phyloP scores from a whole-genome alignment of 2,888 invertebrate genomes.

The Andrena flavipes region DNA sequence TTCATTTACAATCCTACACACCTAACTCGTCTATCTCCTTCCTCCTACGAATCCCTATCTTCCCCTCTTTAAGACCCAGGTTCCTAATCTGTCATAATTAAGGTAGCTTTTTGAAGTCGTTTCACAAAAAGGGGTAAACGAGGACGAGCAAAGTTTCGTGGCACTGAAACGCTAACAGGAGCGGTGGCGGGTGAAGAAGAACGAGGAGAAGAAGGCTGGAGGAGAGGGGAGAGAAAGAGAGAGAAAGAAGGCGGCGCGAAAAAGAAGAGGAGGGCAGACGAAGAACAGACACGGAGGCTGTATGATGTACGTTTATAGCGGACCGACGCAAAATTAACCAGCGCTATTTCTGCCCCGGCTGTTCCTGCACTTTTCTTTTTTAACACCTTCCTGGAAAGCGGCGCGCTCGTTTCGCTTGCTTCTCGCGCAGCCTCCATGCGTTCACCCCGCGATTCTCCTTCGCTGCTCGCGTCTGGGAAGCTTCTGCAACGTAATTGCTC shows the following conservation, averaged over 20 bases:
- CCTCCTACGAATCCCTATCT: too few species aligned
- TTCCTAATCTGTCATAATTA: background rate
- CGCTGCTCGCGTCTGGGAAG: background rate
- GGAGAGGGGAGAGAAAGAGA: too few species aligned
- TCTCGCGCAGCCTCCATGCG: slow-evolving; percentile 36
- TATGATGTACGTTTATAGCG: slow-evolving; percentile 77
- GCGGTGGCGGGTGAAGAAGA: background rate
- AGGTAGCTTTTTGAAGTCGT: background rate
- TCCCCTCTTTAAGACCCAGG: background rate
- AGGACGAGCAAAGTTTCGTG: background rate
- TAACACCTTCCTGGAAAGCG: slow-evolving; percentile 69
- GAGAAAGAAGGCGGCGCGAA: slow-evolving; percentile 19
- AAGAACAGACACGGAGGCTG: slow-evolving; percentile 77
- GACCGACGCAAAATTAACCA: slow-evolving; percentile 76
- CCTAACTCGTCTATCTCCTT: too few species aligned
- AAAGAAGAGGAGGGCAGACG: slow-evolving; percentile 68
- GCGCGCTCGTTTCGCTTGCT: slow-evolving; percentile 49
- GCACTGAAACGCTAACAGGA: background rate
- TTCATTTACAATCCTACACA: too few species aligned
- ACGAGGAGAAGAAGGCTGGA: background rate
- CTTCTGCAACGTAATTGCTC: background rate
- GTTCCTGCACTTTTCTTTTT: slow-evolving; percentile 71
- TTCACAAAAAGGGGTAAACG: background rate
- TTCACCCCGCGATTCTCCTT: slow-evolving; percentile 1
- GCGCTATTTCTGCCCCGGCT: slow-evolving; percentile 72